Base-by-base conservation (phyloP, 2,888 invertebrate genomes). In the Zaprionus bogoriensis region DNA sequence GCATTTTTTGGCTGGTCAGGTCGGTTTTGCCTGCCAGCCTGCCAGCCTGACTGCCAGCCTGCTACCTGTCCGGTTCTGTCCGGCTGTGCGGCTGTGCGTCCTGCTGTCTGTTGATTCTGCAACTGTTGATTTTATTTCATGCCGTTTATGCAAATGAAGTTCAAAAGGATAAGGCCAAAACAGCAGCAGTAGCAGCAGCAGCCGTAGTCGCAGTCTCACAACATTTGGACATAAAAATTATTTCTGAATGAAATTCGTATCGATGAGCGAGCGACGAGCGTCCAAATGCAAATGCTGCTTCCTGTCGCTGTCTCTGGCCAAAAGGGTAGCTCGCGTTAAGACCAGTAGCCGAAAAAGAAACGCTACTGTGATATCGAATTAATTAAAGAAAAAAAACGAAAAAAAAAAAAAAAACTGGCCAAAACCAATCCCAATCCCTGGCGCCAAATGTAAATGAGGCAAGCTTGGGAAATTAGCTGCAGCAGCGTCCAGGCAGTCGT, bases 141-240 rank as follows among this genome's bases (percentile, higher is more conserved):
- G 81, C 86, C 81, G 74, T 87, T 87, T 80, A 85, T 85, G 87
- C 87, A 80, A 85, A 68, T 85, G 70, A 86, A 75, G 78, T 79
- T 84, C 70, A 74, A 72, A 74, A 74, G 79, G 79, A 81, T 84
- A 76, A 76, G 74, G 71, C 74, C 79, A 74, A 82, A 68, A 67
- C 64, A 69, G 38, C 62, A 78, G 53, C 64, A 76, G 46, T 44
- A 60, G 45, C 48, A 63, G 27, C 38, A 60, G 36, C 63, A 65
- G 55, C 61, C 67, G 25, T 41, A 57, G n/a, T 7, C 42, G 59
- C 67, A 57, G 58, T 67, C 74, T 66, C 74, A 76, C 82, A 80
- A 67, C 83, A 80, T 80, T 80, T 77, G 84, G 77, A 82, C 69
- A 85, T 80, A 75, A 77, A 82, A 85, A 83, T 80, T 82, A 85